Base-by-base conservation (phyloP, 2,797 vertebrate species). In the Sebastes vulpes region DNA sequence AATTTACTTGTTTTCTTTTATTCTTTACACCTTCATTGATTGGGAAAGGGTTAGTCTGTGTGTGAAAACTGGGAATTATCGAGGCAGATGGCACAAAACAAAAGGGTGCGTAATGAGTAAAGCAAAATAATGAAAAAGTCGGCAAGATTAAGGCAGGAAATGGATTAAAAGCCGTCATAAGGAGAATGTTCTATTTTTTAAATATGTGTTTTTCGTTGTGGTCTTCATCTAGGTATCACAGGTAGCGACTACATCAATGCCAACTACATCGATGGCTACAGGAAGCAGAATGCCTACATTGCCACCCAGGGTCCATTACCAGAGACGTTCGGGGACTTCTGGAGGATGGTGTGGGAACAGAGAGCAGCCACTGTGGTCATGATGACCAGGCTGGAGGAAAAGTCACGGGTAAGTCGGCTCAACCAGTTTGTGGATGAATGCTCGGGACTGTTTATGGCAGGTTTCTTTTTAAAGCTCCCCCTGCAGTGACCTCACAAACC, bases 311-410 rank as follows among this genome's bases (percentile, higher is more conserved):
- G 98, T 5, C 98, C 98, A 0, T 92, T 99, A 79, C 98, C 98
- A 0, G 98, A 99, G 95, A 99, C 98, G 1, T 99, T 99, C 0
- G 98, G 98, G 1, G 98, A 99, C 92, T 99, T 99, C 89, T 99
- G 98, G 98, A 96, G 98, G 82, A 99, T 99, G 98, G 98, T 99
- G 90, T 99, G 98, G 98, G 98, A 99, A 72, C 98, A 99, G 92
- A 96, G 98, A 32, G 97, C 98, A 0, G 98, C 98, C 68, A 99
- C 98, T 0, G 95, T 99, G 12, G 98, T 99, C 71, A 99, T 99
- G 98, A 99, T 99, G 98, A 99, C 98, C 3, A 95, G 97, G 72
- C 96, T 99, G 77, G 98, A 99, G 87, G 98, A 99, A 92, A 99
- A 99, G 72, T 99, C 98, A 25, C 96, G 98, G 96, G 98, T 99